A percentile compares a stretch with the other conserved stretches of the same genome.
phyloP scores from a whole-genome alignment of 2,888 invertebrate genomes.

The Conistra vaccinii region DNA sequence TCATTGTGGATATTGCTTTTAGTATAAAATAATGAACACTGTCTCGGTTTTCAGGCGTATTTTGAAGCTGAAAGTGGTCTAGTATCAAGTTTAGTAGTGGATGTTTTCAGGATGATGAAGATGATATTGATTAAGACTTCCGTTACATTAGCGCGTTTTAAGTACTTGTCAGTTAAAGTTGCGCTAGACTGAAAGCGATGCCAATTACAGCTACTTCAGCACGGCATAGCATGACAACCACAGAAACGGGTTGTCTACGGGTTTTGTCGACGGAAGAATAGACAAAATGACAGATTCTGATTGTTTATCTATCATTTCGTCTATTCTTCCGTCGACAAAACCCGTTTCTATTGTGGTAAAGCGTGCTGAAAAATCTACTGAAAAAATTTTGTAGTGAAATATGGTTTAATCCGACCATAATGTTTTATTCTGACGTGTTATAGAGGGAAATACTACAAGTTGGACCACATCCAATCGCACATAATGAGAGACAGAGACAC shows the following conservation, averaged over 20 bases:
- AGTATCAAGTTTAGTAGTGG: neutral
- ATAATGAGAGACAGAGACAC: neutral
- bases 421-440: neutral
- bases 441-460: neutral
- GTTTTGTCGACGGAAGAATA: too few species aligned
- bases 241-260: too few species aligned
- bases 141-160: neutral
- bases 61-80: neutral
- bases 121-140: neutral
- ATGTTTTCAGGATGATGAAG: constrained; percentile 3
- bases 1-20: constrained; percentile 44
- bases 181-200: neutral
- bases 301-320: too few species aligned
- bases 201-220: neutral
- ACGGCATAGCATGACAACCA: too few species aligned
- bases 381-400: neutral
- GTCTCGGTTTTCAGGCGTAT: neutral
- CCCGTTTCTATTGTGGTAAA: too few species aligned
- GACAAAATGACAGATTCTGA: too few species aligned
- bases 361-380: neutral
- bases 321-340: too few species aligned
- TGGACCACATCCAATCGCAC: neutral
- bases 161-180: neutral
- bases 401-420: neutral
- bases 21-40: constrained; percentile 1